Base-by-base conservation (phyloP, 2,113 vertebrate species). In the Brachirus orientalis region DNA sequence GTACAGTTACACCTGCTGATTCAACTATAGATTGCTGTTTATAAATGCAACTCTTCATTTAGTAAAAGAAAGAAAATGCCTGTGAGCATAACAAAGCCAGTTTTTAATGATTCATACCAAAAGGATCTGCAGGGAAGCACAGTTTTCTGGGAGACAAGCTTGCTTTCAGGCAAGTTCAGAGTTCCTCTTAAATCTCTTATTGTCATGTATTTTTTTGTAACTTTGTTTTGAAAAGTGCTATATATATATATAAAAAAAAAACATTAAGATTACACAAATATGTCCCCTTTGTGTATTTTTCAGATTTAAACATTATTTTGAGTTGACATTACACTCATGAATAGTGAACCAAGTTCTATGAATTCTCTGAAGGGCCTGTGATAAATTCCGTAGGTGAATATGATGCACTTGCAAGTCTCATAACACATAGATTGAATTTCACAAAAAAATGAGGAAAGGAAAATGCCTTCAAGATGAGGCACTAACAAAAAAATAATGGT, bases 351-450 rank as follows among this genome's bases (percentile, higher is more conserved):
- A 19, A 5, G 19, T 17, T 52, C 3, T 9, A 9, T 10, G 10
- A 50, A 48, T 47, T 50, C 28, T 50, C 20, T 64, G 61, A 43
- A 20, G 36, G 20, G 38, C 44, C 37, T 13, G 20, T 14, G 14
- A 47, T 53, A 13, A 8, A 35, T 55, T 43, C 20, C 44, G 37
- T 20, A 10, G 22, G 17, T 33, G 11, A 4, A 37, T 28, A 19
- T 19, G 44, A 14, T 35, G 14, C 11, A 40, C n/a, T 16, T 37
- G n/a, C 22, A 11, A 33, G 4, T 10, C 18, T 50, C 28, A 57
- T 20, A 59, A 50, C 10, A 45, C n/a, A 58, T 13, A 41, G 13
- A 48, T 52, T 46, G 6, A 47, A 59, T 50, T 55, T 54, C 20
- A 37, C 17, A 16, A 3, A 8, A 53, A 52, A 8, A 13, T 8